Percentiles rank a stretch among this genome's conserved stretches.
These are phyloP conservation scores for Xestia c-nigrum DNA, from an alignment of 2,888 invertebrate species.

Conservation along the genomic window DNA sequence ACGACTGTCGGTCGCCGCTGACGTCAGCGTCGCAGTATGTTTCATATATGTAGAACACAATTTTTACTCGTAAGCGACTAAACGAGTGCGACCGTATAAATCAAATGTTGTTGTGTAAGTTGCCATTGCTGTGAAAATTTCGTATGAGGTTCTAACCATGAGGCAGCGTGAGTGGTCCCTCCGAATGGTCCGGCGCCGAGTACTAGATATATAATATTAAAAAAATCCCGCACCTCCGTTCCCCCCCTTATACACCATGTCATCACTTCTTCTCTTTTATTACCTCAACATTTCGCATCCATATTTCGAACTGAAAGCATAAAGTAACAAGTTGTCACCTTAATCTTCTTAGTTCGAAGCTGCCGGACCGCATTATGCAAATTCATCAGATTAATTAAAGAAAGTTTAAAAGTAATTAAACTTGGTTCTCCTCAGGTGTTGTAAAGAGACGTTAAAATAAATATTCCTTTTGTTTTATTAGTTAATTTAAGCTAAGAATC, in stretches of 20 bases:
- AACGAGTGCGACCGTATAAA: no score
- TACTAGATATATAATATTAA: not conserved
- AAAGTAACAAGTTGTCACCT: slow-evolving; percentile 53
- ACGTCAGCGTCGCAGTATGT: no score
- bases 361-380: slow-evolving; percentile 73
- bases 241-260: not conserved
- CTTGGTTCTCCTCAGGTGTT: slow-evolving; percentile 72
- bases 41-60: no score
- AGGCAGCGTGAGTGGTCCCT: not conserved
- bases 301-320: slow-evolving; percentile 20
- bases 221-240: not conserved
- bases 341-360: slow-evolving; percentile 50
- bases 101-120: not conserved
- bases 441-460: slow-evolving; percentile 59
- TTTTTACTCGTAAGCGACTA: no score
- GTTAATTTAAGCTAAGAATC: slow-evolving; percentile 27
- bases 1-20: no score
- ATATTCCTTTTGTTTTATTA: slow-evolving; percentile 55
- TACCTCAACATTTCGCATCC: not conserved
- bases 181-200: not conserved
- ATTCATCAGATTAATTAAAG: slow-evolving; percentile 74
- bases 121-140: not conserved
- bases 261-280: not conserved
- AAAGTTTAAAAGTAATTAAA: slow-evolving; percentile 76
- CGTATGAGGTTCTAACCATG: not conserved